phyloP scores from a whole-genome alignment of 1,140 invertebrate species.

The Drosophila grimshawi region DNA sequence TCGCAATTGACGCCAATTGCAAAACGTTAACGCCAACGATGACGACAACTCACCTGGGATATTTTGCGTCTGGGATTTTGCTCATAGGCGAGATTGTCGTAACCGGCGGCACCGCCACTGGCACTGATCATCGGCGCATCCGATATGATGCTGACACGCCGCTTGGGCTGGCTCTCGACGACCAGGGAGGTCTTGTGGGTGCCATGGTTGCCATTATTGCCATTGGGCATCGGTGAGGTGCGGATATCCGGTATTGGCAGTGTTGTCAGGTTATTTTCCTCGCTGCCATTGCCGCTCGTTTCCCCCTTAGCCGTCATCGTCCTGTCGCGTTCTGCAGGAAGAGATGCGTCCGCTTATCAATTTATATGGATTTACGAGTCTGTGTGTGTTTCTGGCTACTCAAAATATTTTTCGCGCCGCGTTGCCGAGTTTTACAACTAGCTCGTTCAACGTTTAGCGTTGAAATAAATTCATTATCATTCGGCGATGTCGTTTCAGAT shows the following conservation, averaged over 20 bases:
- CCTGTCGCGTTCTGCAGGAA: constrained; percentile 26
- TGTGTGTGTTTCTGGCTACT: background rate
- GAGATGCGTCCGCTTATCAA: constrained; percentile 10
- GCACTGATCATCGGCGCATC: constrained; percentile 63
- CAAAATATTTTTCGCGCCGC: constrained; percentile 1
- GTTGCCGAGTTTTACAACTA: constrained; percentile 72
- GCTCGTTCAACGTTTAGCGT: constrained; percentile 78
- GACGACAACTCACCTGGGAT: constrained; percentile 75
- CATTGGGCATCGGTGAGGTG: constrained; percentile 56
- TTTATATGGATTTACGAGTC: constrained; percentile 12
- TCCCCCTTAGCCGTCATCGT: constrained; percentile 73
- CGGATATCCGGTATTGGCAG: constrained; percentile 46
- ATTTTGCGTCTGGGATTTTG: constrained; percentile 83
- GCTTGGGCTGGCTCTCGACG: constrained; percentile 78
- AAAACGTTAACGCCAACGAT: constrained; percentile 6
- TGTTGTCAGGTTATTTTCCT: constrained; percentile 39
- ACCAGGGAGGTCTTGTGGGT: constrained; percentile 66
- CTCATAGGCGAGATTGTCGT: constrained; percentile 82
- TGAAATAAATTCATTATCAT: constrained; percentile 81
- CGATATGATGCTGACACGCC: constrained; percentile 80
- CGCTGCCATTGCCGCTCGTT: constrained; percentile 41
- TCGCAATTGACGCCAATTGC: constrained; percentile 28
- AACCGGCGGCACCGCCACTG: constrained; percentile 55
- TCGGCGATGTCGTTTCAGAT: constrained; percentile 41
- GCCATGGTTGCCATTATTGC: constrained; percentile 40